Evolutionary conservation across 2,797 vertebrate species (phyloP).

Genomic region (Holocentrus rufus): DNA sequence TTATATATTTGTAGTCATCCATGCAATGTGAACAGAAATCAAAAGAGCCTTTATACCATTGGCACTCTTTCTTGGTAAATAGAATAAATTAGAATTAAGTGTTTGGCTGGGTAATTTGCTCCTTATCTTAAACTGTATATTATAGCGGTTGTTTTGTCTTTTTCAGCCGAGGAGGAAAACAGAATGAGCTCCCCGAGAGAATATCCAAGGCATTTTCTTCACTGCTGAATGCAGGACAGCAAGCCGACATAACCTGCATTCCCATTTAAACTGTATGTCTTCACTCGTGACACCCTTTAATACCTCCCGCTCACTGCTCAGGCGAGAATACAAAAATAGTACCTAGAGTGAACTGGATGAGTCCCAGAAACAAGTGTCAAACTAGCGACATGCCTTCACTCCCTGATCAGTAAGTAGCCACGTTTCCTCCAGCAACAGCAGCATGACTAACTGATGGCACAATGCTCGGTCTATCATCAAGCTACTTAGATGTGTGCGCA

Average conservation of each 20-base stretch:
- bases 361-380: background rate
- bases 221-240: background rate
- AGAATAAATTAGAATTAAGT: background rate
- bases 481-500: constrained; percentile 30
- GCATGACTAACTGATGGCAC: constrained; percentile 4
- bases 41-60: background rate
- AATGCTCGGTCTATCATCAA: constrained; percentile 7
- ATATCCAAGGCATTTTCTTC: too few species aligned
- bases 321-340: background rate
- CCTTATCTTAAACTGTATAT: too few species aligned
- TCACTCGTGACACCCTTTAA: background rate
- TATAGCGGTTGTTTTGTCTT: too few species aligned
- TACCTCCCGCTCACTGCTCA: background rate
- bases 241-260: background rate
- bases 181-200: too few species aligned
- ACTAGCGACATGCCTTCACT: background rate
- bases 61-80: too few species aligned
- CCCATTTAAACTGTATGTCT: background rate
- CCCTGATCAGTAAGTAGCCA: background rate
- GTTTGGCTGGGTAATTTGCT: background rate
- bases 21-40: constrained; percentile 1
- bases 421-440: constrained; percentile 13
- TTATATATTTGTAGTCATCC: constrained; percentile 1
- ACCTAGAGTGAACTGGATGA: background rate
- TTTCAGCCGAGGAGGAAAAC: too few species aligned